phyloP scores from a whole-genome alignment of 1,140 invertebrate genomes.

The Cotesia vestalis region DNA sequence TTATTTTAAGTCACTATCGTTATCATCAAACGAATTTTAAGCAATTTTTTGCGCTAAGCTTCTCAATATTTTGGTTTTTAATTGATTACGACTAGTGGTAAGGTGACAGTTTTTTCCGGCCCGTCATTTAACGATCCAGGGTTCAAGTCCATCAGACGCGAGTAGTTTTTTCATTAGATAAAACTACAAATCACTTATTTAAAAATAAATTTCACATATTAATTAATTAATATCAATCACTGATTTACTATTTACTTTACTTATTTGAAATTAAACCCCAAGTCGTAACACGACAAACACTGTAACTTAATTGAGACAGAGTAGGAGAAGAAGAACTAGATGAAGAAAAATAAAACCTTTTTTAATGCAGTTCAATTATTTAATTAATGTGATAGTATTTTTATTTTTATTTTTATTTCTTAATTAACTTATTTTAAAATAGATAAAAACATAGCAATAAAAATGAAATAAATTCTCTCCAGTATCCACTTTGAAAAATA shows the following conservation, averaged over 20 bases:
- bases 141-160: too few species aligned
- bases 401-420: too few species aligned
- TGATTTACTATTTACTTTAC: background rate
- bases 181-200: too few species aligned
- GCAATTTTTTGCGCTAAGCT: too few species aligned
- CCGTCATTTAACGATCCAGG: too few species aligned
- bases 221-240: slow-evolving; percentile 14
- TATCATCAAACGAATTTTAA: too few species aligned
- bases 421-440: background rate
- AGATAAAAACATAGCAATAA: background rate
- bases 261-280: background rate
- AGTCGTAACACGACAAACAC: slow-evolving; percentile 7
- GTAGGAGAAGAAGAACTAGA: slow-evolving; percentile 16
- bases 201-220: too few species aligned
- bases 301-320: slow-evolving; percentile 8
- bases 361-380: background rate
- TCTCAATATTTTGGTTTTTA: too few species aligned
- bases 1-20: too few species aligned
- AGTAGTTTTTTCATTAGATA: too few species aligned
- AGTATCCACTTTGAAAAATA: slow-evolving; percentile 24
- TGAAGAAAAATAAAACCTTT: slow-evolving; percentile 8
- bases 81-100: too few species aligned
- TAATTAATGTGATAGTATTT: background rate
- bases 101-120: too few species aligned
- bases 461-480: slow-evolving; percentile 18